Percentiles rank a stretch among this genome's conserved stretches.
Conservation (phyloP, 2,113 vertebrate genomes). For the Edolisoma coerulescens region DNA sequence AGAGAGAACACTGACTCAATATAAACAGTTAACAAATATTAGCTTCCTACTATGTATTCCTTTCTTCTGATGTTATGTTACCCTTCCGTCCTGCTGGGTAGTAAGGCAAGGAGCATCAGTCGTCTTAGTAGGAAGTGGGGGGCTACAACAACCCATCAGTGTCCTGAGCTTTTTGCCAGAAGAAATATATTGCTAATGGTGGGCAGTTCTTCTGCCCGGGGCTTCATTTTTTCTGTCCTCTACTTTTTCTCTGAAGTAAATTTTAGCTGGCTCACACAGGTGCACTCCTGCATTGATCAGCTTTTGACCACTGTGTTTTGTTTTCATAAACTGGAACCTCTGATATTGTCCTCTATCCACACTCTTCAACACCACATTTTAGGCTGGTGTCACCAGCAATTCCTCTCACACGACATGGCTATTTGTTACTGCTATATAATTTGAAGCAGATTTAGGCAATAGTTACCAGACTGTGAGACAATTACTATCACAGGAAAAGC, state of each 20-base stretch:
- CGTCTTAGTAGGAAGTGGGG: not conserved
- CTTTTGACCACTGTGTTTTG: not conserved
- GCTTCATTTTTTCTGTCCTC: not conserved
- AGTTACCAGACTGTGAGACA: not conserved
- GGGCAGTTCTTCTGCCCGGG: not conserved
- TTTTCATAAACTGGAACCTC: not conserved
- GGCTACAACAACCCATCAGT: not conserved
- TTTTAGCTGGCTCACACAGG: not conserved
- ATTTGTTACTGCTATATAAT: not conserved
- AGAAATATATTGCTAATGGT: not conserved
- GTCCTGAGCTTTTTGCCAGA: not conserved
- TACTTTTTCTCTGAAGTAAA: not conserved
- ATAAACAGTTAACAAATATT: not conserved
- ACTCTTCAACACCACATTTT: not conserved
- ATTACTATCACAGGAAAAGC: not conserved
- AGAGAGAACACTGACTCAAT: not conserved
- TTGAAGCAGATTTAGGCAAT: not conserved
- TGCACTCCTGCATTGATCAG: not conserved
- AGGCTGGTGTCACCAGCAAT: not conserved
- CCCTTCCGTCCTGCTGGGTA: not conserved
- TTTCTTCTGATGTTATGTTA: not conserved
- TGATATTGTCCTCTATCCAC: not conserved
- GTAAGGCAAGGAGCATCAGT: not conserved
- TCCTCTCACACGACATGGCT: not conserved
- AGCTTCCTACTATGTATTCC: not conserved